A percentile compares a stretch with the other conserved stretches of the same genome.
These are phyloP conservation scores for Arothron firmamentum DNA, from an alignment of 2,113 vertebrate genomes.

Conservation along the genomic window DNA sequence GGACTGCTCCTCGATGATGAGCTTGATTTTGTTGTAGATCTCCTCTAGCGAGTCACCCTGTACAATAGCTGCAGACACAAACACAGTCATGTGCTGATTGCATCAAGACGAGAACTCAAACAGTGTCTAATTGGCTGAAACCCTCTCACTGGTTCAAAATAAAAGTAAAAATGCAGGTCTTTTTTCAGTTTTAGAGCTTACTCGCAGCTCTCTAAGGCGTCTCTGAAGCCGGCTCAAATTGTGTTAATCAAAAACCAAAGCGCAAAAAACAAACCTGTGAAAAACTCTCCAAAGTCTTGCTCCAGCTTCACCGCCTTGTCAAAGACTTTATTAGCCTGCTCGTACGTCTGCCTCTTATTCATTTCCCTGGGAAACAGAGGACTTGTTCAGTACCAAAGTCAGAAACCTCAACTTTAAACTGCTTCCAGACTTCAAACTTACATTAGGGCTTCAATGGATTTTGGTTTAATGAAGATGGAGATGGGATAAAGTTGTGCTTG, in stretches of 20 bases:
- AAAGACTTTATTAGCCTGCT: constrained; percentile 97
- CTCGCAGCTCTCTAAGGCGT: no score
- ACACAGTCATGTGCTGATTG: background rate
- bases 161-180: no score
- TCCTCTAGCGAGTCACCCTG: constrained; percentile 99
- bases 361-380: constrained; percentile 83
- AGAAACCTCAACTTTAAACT: background rate
- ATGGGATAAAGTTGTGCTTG: constrained; percentile 98
- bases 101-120: no score
- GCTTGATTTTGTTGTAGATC: constrained; percentile 99
- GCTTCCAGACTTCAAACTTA: constrained; percentile 71
- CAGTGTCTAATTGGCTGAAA: no score
- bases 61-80: constrained; percentile 85
- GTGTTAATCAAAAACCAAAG: no score
- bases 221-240: no score
- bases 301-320: constrained; percentile 98
- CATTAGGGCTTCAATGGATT: constrained; percentile 97
- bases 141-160: no score
- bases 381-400: background rate
- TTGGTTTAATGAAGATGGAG: constrained; percentile 99
- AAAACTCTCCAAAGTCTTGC: constrained; percentile 98
- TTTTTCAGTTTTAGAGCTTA: no score
- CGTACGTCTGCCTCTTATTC: constrained; percentile 97
- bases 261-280: constrained; percentile 84
- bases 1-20: constrained; percentile 99